phyloP scores from a whole-genome alignment of 2,888 invertebrate genomes.

The Andrena minutula region DNA sequence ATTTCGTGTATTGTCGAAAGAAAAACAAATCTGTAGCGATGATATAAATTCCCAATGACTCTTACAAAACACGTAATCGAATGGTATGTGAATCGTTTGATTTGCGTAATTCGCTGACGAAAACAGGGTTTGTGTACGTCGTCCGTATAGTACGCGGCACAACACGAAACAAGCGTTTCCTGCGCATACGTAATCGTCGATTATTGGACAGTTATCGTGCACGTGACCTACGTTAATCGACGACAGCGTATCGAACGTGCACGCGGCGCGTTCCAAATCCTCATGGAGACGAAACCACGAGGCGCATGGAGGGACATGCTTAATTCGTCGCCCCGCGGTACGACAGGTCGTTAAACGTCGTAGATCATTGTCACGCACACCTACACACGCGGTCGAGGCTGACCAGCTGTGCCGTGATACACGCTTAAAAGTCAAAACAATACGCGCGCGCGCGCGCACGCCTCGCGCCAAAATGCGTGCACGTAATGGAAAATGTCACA shows the following conservation, averaged over 20 bases:
- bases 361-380: slow-evolving; percentile 73
- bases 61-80: not conserved
- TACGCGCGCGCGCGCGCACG: slow-evolving; percentile 26
- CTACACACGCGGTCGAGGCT: slow-evolving; percentile 32
- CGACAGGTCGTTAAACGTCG: slow-evolving; percentile 68
- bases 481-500: not conserved
- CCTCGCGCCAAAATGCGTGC: slow-evolving; percentile 14
- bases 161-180: slow-evolving; percentile 64
- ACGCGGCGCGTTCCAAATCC: slow-evolving; percentile 76
- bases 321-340: slow-evolving; percentile 61
- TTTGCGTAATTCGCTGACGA: not conserved
- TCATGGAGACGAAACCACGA: slow-evolving; percentile 62
- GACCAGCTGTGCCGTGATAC: slow-evolving; percentile 50
- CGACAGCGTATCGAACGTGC: slow-evolving; percentile 74
- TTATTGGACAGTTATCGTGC: slow-evolving; percentile 78
- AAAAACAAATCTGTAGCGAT: not conserved
- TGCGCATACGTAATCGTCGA: slow-evolving; percentile 75
- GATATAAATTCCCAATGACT: not conserved
- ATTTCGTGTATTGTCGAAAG: not conserved
- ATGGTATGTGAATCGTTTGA: not conserved
- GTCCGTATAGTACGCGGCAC: slow-evolving; percentile 29
- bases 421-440: slow-evolving; percentile 65
- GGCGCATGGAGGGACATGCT: slow-evolving; percentile 66
- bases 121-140: slow-evolving; percentile 12
- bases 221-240: slow-evolving; percentile 80